A percentile compares a stretch with the other conserved stretches of the same genome.
Conservation (phyloP, 2,797 vertebrate species). For the Prunella strophiata region DNA sequence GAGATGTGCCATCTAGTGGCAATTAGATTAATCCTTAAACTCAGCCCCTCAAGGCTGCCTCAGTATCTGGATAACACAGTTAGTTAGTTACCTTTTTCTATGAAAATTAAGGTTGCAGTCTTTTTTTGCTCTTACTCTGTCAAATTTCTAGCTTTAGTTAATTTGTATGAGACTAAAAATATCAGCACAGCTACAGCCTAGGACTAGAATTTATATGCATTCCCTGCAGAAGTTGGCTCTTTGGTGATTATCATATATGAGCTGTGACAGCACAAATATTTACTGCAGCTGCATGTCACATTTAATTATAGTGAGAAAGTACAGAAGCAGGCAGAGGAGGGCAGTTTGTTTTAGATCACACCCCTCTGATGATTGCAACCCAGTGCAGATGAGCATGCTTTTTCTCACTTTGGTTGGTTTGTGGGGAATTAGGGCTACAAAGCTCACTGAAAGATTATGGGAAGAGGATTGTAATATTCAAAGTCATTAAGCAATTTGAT, state of each 20-base stretch:
- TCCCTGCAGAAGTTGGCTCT: background rate
- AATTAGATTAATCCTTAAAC: background rate
- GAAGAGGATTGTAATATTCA: background rate
- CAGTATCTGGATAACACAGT: background rate
- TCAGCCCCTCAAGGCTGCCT: background rate
- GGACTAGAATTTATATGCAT: background rate
- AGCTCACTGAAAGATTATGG: background rate
- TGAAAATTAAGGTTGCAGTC: background rate
- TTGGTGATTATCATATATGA: background rate
- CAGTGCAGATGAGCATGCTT: background rate
- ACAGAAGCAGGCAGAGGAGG: background rate
- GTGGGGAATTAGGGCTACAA: background rate
- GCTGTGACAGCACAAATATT: background rate
- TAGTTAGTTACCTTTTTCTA: background rate
- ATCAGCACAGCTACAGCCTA: background rate
- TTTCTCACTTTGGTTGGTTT: background rate
- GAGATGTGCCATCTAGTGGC: slow-evolving; percentile 62
- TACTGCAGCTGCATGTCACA: background rate
- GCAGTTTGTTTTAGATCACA: background rate
- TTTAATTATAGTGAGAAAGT: background rate
- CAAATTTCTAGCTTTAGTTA: background rate
- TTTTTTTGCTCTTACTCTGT: background rate
- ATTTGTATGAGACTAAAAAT: background rate
- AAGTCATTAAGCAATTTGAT: background rate
- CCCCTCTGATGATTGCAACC: background rate